phyloP scores from a whole-genome alignment of 2,888 invertebrate species.

The Drosophila affinis region DNA sequence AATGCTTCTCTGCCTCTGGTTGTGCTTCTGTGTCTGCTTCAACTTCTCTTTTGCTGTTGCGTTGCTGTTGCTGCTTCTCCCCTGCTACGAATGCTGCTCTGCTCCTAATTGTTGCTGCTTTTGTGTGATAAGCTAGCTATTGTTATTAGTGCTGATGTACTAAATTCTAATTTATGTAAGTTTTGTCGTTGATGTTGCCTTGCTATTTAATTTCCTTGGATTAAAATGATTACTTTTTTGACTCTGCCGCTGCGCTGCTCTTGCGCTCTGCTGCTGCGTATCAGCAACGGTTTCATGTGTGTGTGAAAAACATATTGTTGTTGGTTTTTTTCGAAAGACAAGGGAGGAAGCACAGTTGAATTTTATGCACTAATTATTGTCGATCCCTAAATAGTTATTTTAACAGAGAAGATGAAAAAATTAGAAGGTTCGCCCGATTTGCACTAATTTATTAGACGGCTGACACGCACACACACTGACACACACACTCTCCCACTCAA shows the following conservation, averaged over 20 bases:
- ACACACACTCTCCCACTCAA: neutral
- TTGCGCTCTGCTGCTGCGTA: constrained; percentile 6
- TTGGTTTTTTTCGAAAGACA: neutral
- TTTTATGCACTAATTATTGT: neutral
- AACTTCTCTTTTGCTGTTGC: constrained; percentile 17
- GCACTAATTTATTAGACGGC: neutral
- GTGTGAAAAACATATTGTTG: constrained; percentile 19
- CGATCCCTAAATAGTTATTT: neutral
- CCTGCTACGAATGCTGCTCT: constrained; percentile 1
- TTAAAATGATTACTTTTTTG: constrained; percentile 25
- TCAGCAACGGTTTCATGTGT: neutral
- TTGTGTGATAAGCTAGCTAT: constrained; percentile 67
- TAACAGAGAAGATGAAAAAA: neutral
- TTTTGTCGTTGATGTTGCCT: constrained; percentile 56
- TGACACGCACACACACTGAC: neutral
- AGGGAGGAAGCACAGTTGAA: neutral
- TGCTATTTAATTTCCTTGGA: constrained; percentile 68
- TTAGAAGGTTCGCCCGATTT: neutral
- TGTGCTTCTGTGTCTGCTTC: constrained; percentile 6
- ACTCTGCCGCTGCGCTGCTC: neutral
- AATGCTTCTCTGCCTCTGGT: constrained; percentile 18
- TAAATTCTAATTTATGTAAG: constrained; percentile 46
- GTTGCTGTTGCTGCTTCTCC: constrained; percentile 14
- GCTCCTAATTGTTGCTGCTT: constrained; percentile 31
- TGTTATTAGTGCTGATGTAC: constrained; percentile 60